Conservation (phyloP, 2,888 invertebrate genomes). For the Nudaria mundana region DNA sequence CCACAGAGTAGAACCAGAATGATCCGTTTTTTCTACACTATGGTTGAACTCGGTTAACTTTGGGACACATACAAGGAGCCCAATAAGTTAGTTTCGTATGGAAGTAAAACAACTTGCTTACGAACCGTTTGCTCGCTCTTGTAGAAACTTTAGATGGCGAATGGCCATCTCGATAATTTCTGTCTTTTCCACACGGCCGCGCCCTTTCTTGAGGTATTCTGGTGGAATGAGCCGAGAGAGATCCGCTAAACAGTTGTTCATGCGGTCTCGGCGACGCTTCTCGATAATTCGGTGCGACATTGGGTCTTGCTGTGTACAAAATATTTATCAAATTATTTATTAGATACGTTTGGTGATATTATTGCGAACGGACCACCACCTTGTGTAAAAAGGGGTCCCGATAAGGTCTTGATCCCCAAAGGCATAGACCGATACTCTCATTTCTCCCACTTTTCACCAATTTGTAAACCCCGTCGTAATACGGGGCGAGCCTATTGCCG, state of each 20-base stretch:
- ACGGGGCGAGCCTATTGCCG: too few species aligned
- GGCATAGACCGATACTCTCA: too few species aligned
- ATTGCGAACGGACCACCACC: too few species aligned
- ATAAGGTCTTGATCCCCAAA: too few species aligned
- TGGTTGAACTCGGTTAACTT: too few species aligned
- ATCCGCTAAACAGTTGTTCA: slow-evolving; percentile 98
- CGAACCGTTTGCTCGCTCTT: slow-evolving; percentile 83
- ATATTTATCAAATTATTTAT: slow-evolving; percentile 1
- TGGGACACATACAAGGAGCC: too few species aligned
- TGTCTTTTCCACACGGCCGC: slow-evolving; percentile 97
- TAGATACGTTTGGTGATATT: too few species aligned
- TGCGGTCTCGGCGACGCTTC: slow-evolving; percentile 95
- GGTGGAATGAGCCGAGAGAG: slow-evolving; percentile 95
- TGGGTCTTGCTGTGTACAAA: slow-evolving; percentile 89
- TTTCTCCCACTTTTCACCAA: too few species aligned
- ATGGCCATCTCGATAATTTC: slow-evolving; percentile 99
- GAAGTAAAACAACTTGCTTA: slow-evolving; percentile 15
- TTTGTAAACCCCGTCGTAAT: too few species aligned
- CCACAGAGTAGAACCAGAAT: background rate
- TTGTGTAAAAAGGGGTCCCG: too few species aligned
- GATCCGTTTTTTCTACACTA: too few species aligned
- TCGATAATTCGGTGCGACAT: slow-evolving; percentile 99
- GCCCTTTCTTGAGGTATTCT: slow-evolving; percentile 95
- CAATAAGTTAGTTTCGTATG: background rate
- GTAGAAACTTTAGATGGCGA: slow-evolving; percentile 94